phyloP scores from a whole-genome alignment of 1,140 invertebrate genomes.

The Nasonia longicornis region DNA sequence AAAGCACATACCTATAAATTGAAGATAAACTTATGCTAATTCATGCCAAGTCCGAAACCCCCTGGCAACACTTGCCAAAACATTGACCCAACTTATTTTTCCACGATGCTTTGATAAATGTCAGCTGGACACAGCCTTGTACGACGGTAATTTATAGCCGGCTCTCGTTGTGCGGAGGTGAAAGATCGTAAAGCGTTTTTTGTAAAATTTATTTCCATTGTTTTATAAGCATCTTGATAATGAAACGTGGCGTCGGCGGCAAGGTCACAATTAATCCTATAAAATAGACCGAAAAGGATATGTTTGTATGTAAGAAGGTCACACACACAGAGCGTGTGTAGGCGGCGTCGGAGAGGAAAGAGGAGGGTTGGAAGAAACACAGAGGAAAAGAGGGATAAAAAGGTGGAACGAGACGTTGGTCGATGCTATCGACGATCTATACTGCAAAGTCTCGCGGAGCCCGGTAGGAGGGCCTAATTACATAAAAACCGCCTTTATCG shows the following conservation, averaged over 20 bases:
- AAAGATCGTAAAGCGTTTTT: background rate
- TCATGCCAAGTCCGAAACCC: too few species aligned
- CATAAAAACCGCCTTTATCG: conserved; percentile 45
- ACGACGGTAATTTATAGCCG: background rate
- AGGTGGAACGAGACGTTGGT: conserved; percentile 38
- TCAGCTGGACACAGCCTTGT: background rate
- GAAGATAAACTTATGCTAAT: too few species aligned
- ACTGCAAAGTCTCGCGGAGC: conserved; percentile 31
- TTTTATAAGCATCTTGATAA: conserved; percentile 30
- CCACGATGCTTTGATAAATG: too few species aligned
- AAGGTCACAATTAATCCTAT: conserved; percentile 10
- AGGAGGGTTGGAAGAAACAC: background rate
- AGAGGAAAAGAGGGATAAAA: conserved; percentile 32
- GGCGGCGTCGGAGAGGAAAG: background rate
- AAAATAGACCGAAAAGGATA: conserved; percentile 25
- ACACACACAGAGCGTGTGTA: background rate
- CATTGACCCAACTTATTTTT: too few species aligned
- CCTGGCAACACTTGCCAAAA: too few species aligned
- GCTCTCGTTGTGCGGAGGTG: too few species aligned
- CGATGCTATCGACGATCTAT: conserved; percentile 43
- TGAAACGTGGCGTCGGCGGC: background rate
- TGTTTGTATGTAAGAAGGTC: conserved; percentile 36
- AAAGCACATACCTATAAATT: too few species aligned
- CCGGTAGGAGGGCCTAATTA: conserved; percentile 41
- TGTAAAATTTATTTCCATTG: conserved; percentile 15